phyloP scores from a whole-genome alignment of 2,888 invertebrate species.

The Parnassius mnemosyne region DNA sequence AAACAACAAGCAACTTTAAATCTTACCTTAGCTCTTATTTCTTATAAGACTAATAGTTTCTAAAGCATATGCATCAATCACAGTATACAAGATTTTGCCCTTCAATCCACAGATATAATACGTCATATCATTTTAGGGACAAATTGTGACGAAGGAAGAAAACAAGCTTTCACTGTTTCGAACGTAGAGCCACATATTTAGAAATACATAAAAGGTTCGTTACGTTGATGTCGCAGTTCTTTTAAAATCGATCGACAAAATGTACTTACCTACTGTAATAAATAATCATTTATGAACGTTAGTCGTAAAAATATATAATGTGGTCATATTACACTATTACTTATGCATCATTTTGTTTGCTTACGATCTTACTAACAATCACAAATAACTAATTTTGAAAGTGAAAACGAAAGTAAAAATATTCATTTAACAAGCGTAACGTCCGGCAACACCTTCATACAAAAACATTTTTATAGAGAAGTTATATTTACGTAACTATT shows the following conservation, averaged over 20 bases:
- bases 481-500: slow-evolving; percentile 63
- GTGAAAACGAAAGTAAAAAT: slow-evolving; percentile 60
- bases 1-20: too few species aligned
- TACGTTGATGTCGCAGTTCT: neutral
- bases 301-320: too few species aligned
- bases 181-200: slow-evolving; percentile 6
- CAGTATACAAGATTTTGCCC: too few species aligned
- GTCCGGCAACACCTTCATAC: slow-evolving; percentile 48
- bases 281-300: too few species aligned
- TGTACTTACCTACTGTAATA: slow-evolving; percentile 22
- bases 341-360: too few species aligned
- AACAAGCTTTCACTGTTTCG: slow-evolving; percentile 33
- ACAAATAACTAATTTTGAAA: slow-evolving; percentile 33
- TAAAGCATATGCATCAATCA: too few species aligned
- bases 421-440: slow-evolving; percentile 62
- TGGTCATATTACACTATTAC: too few species aligned
- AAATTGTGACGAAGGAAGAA: slow-evolving; percentile 32
- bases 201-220: slow-evolving; percentile 11
- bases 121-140: slow-evolving; percentile 35
- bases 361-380: too few species aligned
- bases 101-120: neutral
- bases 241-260: neutral
- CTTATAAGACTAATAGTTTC: too few species aligned
- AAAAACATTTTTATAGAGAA: slow-evolving; percentile 59
- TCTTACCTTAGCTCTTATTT: too few species aligned